A percentile compares a stretch with the other conserved stretches of the same genome.
Evolutionary conservation across 2,888 invertebrate species (phyloP).

Genomic region (Amaurobius ferox): DNA sequence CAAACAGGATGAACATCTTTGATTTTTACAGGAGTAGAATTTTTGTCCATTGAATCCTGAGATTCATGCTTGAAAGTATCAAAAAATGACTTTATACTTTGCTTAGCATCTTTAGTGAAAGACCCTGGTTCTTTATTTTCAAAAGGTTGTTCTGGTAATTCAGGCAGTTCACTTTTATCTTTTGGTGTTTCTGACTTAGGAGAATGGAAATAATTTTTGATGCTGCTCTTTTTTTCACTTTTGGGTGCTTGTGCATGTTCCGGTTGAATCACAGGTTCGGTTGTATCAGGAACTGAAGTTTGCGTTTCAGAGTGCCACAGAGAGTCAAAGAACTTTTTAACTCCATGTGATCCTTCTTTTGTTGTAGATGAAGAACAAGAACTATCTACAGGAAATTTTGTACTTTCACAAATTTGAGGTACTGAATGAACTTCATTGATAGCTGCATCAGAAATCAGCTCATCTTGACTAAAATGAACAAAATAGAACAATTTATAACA

Average conservation of each 20-base stretch:
- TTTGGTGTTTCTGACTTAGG: slow-evolving; percentile 29
- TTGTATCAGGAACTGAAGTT: not conserved
- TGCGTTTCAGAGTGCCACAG: slow-evolving; percentile 30
- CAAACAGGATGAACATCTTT: too few relatives aligned
- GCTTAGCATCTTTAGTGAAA: not conserved
- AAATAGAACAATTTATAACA: too few relatives aligned
- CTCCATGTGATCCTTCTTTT: slow-evolving; percentile 20
- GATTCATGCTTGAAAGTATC: slow-evolving; percentile 5
- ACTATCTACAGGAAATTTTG: not conserved
- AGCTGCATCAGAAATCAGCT: not conserved
- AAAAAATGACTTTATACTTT: slow-evolving; percentile 3
- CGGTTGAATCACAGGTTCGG: not conserved
- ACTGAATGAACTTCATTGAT: not conserved
- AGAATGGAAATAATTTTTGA: slow-evolving; percentile 48
- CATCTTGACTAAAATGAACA: not conserved
- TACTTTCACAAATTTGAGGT: not conserved
- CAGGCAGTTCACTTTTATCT: not conserved
- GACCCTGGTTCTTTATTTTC: not conserved
- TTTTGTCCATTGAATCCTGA: not conserved
- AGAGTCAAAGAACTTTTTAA: slow-evolving; percentile 59
- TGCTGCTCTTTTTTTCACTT: not conserved
- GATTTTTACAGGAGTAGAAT: too few relatives aligned
- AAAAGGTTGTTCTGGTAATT: not conserved
- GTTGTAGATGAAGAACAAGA: not conserved
- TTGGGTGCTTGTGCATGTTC: not conserved